These are phyloP conservation scores for Anas acuta DNA, from an alignment of 2,797 vertebrate species.

Conservation along the genomic window DNA sequence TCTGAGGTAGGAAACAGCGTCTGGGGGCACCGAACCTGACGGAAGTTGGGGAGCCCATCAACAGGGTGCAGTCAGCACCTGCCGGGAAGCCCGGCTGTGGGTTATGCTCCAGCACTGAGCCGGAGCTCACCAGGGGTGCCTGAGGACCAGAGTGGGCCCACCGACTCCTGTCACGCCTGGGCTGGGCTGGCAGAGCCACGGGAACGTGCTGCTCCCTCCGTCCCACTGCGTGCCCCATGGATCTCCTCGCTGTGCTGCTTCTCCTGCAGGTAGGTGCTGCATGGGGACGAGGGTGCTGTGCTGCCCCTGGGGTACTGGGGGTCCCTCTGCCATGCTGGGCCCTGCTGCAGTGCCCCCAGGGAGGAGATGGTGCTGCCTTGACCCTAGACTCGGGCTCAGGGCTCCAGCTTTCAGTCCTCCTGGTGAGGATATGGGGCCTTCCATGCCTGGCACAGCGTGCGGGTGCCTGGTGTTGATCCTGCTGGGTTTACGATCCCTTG, in stretches of 20 bases:
- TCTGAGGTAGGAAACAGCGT: background rate
- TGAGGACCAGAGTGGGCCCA: background rate
- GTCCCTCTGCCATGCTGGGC: background rate
- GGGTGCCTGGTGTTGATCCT: background rate
- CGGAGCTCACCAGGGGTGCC: too few relatives aligned
- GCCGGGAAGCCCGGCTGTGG: background rate
- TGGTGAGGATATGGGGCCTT: fast-evolving
- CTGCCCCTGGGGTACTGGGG: background rate
- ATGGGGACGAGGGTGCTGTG: fast-evolving
- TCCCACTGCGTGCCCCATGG: background rate
- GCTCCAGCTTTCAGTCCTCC: background rate
- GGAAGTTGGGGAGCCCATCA: background rate
- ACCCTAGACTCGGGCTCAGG: fast-evolving
- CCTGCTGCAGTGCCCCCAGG: fast-evolving
- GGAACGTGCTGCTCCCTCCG: too few relatives aligned
- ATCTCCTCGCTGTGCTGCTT: background rate
- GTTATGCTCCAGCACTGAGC: background rate
- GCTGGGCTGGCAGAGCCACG: background rate
- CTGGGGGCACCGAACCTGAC: background rate
- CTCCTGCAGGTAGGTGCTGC: background rate
- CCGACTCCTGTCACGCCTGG: background rate
- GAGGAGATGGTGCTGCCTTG: background rate
- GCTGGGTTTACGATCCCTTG: fast-evolving
- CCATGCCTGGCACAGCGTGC: fast-evolving
- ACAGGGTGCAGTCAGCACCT: too few relatives aligned